Base-by-base conservation (phyloP, 2,888 invertebrate genomes). In the Horisme vitalbata region DNA sequence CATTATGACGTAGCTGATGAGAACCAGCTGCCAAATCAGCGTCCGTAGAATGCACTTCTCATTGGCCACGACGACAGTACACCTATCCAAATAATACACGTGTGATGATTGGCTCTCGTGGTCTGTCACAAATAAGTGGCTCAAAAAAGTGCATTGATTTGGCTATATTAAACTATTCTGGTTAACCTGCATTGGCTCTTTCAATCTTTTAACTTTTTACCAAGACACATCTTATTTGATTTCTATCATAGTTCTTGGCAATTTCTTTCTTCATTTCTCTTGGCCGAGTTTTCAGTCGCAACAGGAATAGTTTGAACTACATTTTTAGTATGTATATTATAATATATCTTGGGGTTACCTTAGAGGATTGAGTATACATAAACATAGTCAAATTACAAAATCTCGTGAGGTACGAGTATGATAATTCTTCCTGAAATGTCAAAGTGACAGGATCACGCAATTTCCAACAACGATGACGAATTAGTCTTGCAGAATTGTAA, bases 81-180 rank as follows among this genome's bases (percentile, higher is more conserved):
- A 15, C 8, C 36, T 12, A 13, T 41, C 36, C 41, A 41, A 47
- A 37, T 32, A 33, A 41, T 41, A 37, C 47, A 47, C 47, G 41
- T 47, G 47, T 12, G 12, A 5, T 23, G n/a, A 26, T 32, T 12
- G 3, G 14, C 11, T 21, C 4, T 18, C 5, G 2, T n/a, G n/a
- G n/a, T n/a, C n/a, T n/a, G n/a, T n/a, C 20, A 20, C 20, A 20
- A 20, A 20, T 8, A 20, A 20, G 8, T 5, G 20, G 20, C n/a
- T n/a, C n/a, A n/a, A n/a, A n/a, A n/a, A n/a, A n/a, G n/a, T n/a
- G n/a, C n/a, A n/a, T n/a, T n/a, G n/a, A n/a, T n/a, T n/a, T n/a
- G n/a, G n/a, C n/a, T n/a, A n/a, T n/a, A n/a, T n/a, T n/a, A n/a
- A n/a, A n/a, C n/a, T n/a, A n/a, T n/a, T n/a, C n/a, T n/a, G n/a